A percentile compares a stretch with the other conserved stretches of the same genome.
These are phyloP conservation scores for Acanthornis magna DNA, from an alignment of 2,797 vertebrate genomes.

Conservation along the genomic window DNA sequence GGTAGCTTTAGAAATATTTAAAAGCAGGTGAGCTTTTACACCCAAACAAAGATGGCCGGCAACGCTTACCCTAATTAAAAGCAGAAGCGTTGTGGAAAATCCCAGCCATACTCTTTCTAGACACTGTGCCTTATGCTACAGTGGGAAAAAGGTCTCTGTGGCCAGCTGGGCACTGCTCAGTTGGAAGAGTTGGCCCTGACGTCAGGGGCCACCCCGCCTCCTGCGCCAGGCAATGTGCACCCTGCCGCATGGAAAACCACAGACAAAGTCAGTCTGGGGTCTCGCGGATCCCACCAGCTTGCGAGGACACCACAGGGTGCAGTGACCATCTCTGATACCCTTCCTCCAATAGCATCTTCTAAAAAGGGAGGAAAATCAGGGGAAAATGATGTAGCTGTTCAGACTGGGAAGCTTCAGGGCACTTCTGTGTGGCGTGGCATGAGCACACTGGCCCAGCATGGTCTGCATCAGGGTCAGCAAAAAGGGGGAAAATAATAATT, in stretches of 20 bases:
- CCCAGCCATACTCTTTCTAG: conserved; percentile 50
- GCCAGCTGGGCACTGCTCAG: conserved; percentile 64
- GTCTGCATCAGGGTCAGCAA: background rate
- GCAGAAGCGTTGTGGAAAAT: conserved; percentile 58
- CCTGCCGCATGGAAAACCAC: background rate
- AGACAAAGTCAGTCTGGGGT: background rate
- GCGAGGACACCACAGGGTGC: background rate
- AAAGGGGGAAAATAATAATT: background rate
- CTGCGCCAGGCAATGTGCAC: background rate
- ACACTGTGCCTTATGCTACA: conserved; percentile 59
- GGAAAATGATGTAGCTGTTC: background rate
- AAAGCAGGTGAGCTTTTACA: conserved; percentile 72
- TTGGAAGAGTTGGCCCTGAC: conserved; percentile 24
- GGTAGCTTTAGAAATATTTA: conserved; percentile 73
- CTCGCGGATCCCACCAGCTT: background rate
- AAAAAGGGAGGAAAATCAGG: background rate
- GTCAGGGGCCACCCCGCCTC: background rate
- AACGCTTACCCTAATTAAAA: conserved; percentile 67
- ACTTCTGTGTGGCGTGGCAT: fast-evolving
- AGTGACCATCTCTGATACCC: background rate
- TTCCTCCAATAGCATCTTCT: background rate
- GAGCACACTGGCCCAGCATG: fast-evolving
- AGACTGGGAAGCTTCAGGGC: background rate
- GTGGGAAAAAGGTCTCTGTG: conserved; percentile 54
- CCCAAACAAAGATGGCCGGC: conserved; percentile 70